phyloP scores from a whole-genome alignment of 2,797 vertebrate species.

The Hybognathus amarus region DNA sequence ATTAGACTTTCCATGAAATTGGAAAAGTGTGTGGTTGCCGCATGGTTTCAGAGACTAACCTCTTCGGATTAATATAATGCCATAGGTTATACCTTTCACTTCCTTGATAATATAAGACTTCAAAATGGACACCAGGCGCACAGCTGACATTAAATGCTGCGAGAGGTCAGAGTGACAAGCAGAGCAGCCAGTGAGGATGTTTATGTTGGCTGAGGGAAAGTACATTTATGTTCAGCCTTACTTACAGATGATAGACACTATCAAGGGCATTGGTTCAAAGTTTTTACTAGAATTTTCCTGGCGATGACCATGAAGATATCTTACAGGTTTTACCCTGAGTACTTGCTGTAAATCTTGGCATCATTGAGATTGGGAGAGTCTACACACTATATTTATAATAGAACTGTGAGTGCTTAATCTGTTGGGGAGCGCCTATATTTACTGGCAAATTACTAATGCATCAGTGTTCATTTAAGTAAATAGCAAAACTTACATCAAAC shows the following conservation, averaged over 20 bases:
- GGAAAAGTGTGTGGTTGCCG: neutral
- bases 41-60: neutral
- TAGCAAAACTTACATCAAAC: neutral
- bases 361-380: neutral
- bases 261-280: constrained; percentile 25
- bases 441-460: neutral
- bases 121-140: constrained; percentile 41
- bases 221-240: constrained; percentile 34
- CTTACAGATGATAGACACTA: constrained; percentile 35
- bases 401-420: neutral
- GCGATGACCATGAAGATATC: neutral
- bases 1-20: neutral
- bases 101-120: constrained; percentile 23
- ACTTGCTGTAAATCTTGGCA: neutral
- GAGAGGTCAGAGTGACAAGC: constrained; percentile 33
- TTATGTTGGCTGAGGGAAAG: constrained; percentile 20
- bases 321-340: neutral
- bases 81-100: constrained; percentile 24
- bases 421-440: neutral
- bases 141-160: constrained; percentile 36
- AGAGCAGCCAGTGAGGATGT: constrained; percentile 23
- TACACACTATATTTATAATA: constrained; percentile 4
- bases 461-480: neutral
- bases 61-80: neutral
- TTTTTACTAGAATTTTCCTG: constrained; percentile 12